phyloP scores from a whole-genome alignment of 1,140 invertebrate genomes.

The Ladona fulva region DNA sequence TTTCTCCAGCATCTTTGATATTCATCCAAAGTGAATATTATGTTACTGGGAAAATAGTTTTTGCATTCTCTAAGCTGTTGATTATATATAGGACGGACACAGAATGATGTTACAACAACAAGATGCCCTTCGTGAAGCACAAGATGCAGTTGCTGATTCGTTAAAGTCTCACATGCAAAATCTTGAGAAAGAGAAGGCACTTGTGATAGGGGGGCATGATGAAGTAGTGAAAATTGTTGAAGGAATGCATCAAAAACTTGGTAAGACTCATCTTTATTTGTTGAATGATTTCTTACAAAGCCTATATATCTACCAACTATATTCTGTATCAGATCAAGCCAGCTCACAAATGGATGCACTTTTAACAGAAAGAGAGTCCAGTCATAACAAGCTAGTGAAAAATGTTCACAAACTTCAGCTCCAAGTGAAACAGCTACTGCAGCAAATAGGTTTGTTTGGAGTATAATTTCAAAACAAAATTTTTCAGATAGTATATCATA shows the following conservation, averaged over 20 bases:
- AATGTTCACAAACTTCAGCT: no score
- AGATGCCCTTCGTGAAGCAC: constrained; percentile 41
- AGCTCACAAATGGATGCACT: constrained; percentile 41
- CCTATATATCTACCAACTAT: constrained; percentile 45
- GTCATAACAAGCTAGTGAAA: no score
- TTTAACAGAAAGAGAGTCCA: constrained; percentile 35
- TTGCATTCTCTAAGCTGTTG: no score
- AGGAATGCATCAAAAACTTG: constrained; percentile 46
- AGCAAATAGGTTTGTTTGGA: constrained; percentile 45
- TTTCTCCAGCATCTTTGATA: no score
- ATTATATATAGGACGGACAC: constrained; percentile 31
- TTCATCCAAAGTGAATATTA: no score
- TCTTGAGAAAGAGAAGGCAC: constrained; percentile 47
- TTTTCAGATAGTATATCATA: no score
- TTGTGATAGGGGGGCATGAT: constrained; percentile 48
- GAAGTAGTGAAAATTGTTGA: constrained; percentile 46
- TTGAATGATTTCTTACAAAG: constrained; percentile 1
- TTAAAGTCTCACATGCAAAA: constrained; percentile 47
- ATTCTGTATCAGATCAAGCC: no score
- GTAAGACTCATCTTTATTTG: constrained; percentile 29
- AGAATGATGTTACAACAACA: constrained; percentile 26
- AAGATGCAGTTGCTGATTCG: constrained; percentile 39
- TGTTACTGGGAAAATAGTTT: no score
- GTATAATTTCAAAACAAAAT: no score
- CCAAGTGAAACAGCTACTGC: constrained; percentile 43